A percentile compares a stretch with the other conserved stretches of the same genome.
These are phyloP conservation scores for Myotis vivesi DNA, from an alignment of 2,797 vertebrate genomes.

Conservation along the genomic window DNA sequence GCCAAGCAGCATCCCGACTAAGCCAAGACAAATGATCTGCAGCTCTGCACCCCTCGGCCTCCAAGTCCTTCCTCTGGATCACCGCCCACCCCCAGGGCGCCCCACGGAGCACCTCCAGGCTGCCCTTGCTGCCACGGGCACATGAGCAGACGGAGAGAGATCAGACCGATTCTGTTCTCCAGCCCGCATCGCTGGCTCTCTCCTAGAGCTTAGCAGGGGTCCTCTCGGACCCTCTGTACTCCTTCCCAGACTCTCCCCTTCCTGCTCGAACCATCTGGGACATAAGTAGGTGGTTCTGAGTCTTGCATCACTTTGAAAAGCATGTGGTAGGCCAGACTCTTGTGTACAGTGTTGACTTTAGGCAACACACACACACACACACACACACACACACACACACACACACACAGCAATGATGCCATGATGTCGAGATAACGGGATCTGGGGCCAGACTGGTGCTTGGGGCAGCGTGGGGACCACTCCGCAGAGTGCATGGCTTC, in stretches of 20 bases:
- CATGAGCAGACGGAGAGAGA: rapidly evolving
- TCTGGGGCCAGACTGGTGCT: neutral
- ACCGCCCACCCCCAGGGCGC: neutral
- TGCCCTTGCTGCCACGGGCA: neutral
- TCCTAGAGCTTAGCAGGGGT: neutral
- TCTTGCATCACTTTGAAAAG: conserved; percentile 25
- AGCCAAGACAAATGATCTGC: conserved; percentile 60
- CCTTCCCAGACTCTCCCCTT: neutral
- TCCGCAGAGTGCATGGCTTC: neutral
- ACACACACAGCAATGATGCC: neutral
- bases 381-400: neutral
- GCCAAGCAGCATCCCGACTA: conserved; percentile 61
- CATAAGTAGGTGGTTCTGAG: conserved; percentile 6
- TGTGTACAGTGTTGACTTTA: neutral
- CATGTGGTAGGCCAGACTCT: neutral
- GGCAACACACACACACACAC: neutral
- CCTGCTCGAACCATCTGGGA: neutral
- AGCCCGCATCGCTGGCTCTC: rapidly evolving
- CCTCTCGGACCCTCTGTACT: neutral
- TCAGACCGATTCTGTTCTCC: rapidly evolving
- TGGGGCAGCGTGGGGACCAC: neutral
- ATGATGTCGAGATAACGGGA: neutral
- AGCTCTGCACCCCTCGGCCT: neutral
- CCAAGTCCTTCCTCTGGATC: neutral
- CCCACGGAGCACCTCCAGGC: neutral